A percentile compares a stretch with the other conserved stretches of the same genome.
These are phyloP conservation scores for Lethrus apterus DNA, from an alignment of 1,140 invertebrate species.

Conservation along the genomic window DNA sequence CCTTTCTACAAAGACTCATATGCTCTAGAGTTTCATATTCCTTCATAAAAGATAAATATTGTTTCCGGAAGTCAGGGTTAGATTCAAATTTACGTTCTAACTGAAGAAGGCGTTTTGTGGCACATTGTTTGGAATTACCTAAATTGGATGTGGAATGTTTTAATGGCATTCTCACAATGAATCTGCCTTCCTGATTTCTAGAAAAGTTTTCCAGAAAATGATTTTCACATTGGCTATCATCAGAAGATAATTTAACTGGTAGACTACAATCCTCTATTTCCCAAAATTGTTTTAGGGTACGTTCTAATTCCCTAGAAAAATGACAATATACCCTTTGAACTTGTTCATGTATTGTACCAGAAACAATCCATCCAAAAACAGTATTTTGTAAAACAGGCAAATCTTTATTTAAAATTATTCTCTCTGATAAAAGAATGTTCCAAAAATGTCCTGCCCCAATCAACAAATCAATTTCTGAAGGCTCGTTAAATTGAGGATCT, in stretches of 20 bases:
- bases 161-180: conserved; percentile 33
- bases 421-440: conserved; percentile 21
- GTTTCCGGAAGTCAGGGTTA: conserved; percentile 22
- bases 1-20: too few relatives aligned
- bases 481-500: conserved; percentile 22
- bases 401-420: conserved; percentile 23
- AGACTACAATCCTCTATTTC: conserved; percentile 29
- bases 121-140: conserved; percentile 31
- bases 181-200: conserved; percentile 15
- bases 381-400: conserved; percentile 32
- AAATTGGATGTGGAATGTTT: conserved; percentile 22
- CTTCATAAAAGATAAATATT: conserved; percentile 33
- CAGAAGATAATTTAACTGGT: conserved; percentile 15
- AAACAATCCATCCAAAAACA: conserved; percentile 31
- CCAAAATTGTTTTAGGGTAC: conserved; percentile 27
- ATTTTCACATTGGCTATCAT: conserved; percentile 25
- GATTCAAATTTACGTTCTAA: conserved; percentile 30
- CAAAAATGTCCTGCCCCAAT: conserved; percentile 27
- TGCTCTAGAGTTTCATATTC: conserved; percentile 36
- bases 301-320: background rate
- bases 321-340: background rate
- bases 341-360: conserved; percentile 12
- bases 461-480: conserved; percentile 25
- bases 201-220: conserved; percentile 18
- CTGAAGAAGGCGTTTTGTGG: conserved; percentile 29